A percentile compares a stretch with the other conserved stretches of the same genome.
These are phyloP conservation scores for Rhizoglyphus robini DNA, from an alignment of 1,140 invertebrate species.

Conservation along the genomic window DNA sequence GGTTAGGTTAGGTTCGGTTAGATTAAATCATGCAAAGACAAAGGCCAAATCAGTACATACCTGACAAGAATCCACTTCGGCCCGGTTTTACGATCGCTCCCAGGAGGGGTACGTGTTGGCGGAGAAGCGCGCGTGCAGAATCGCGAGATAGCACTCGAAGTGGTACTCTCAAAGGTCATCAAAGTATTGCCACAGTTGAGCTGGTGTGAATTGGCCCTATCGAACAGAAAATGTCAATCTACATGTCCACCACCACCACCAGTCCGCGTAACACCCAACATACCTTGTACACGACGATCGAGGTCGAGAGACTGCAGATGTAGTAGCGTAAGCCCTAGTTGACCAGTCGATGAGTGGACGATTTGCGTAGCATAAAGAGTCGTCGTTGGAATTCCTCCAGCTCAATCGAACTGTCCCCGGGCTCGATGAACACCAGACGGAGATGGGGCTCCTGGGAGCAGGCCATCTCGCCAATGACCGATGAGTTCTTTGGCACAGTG, in stretches of 20 bases:
- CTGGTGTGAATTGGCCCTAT: slow-evolving; percentile 79
- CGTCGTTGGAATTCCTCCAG: slow-evolving; percentile 43
- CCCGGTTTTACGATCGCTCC: slow-evolving; percentile 72
- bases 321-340: slow-evolving; percentile 72
- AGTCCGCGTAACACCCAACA: slow-evolving; percentile 13
- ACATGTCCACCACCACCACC: background rate
- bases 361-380: slow-evolving; percentile 80
- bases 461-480: slow-evolving; percentile 74
- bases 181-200: slow-evolving; percentile 83
- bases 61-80: slow-evolving; percentile 40
- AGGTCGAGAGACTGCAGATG: slow-evolving; percentile 81
- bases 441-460: slow-evolving; percentile 85
- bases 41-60: slow-evolving; percentile 28
- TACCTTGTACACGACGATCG: slow-evolving; percentile 84
- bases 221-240: slow-evolving; percentile 14
- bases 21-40: slow-evolving; percentile 31
- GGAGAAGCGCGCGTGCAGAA: slow-evolving; percentile 93
- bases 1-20: slow-evolving; percentile 22
- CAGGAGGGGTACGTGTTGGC: slow-evolving; percentile 98
- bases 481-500: slow-evolving; percentile 69
- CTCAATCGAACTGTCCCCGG: slow-evolving; percentile 33
- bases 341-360: slow-evolving; percentile 72
- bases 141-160: slow-evolving; percentile 82
- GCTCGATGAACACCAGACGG: slow-evolving; percentile 71
- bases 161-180: slow-evolving; percentile 54